Conservation (phyloP, 2,797 vertebrate genomes). For the Neosilurus mollespiculum region DNA sequence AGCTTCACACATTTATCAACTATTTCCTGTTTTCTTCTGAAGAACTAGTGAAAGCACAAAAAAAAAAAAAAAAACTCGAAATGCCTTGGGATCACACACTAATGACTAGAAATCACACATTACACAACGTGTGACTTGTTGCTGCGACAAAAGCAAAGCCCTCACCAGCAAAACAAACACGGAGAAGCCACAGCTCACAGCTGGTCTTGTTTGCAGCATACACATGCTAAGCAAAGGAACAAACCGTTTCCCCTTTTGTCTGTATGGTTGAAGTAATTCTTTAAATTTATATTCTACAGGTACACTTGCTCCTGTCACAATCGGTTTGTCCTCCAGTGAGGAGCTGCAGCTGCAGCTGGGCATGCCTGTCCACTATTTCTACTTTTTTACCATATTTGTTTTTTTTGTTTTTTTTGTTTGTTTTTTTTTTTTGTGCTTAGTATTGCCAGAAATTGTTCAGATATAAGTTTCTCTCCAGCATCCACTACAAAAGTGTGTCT, state of each 20-base stretch:
- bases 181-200: not conserved
- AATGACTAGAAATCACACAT: slow-evolving; percentile 5
- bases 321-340: not conserved
- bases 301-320: slow-evolving; percentile 8
- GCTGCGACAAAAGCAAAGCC: not conserved
- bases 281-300: slow-evolving; percentile 9
- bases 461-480: not conserved
- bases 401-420: not conserved
- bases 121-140: not conserved
- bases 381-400: not conserved
- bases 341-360: not conserved
- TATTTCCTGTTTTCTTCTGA: not conserved
- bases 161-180: not conserved
- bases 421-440: not conserved
- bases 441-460: not conserved
- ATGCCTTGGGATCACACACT: not conserved
- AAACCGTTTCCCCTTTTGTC: not conserved
- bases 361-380: not conserved
- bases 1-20: not conserved
- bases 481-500: not conserved
- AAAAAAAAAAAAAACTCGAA: too few relatives aligned
- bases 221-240: not conserved
- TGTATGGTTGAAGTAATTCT: not conserved
- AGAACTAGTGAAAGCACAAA: not conserved
- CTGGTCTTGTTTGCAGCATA: not conserved